Evolutionary conservation across 2,797 vertebrate genomes (phyloP), one percentile per base, ranked within the genome.

Genomic region (Triplophysa bombifrons): DNA sequence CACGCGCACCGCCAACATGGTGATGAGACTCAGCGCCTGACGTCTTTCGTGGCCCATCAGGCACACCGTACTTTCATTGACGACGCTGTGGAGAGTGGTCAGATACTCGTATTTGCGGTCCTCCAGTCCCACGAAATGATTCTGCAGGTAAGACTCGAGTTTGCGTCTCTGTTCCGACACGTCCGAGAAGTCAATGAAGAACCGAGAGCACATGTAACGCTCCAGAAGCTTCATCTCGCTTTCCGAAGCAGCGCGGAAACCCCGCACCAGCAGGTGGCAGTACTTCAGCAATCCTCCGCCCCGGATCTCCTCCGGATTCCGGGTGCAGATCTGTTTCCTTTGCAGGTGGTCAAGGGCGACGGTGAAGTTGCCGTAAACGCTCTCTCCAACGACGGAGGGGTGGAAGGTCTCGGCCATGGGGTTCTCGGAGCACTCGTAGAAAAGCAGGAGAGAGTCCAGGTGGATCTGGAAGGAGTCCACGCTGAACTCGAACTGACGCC

Each of bases 381-480:
- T 99, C 91, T 99, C 97, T 0, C 97, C 97, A 0, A 98, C 94
- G 74, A 99, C 96, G 5, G 96, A 99, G 1, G 97, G 98, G 89
- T 99, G 98, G 90, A 99, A 98, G 0, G 96, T 95, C 90, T 95
- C 95, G 0, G 95, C 95, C 98, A 99, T 99, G 0, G 95, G 94
- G 88, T 99, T 96, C 91, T 99, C 96, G 0, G 98, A 99, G 92
- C 98, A 99, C 88, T 99, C 97, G 8, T 99, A 97, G 89, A 99
- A 99, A 80, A 99, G 95, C 66, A 99, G 95, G 41, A 99, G 96
- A 3, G 98, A 99, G 94, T 99, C 98, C 91, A 99, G 91, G 76
- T 96, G 96, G 90, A 99, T 99, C 91, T 99, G 98, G 90, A 99
- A 99, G 68, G 98, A 99, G 91, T 99, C 98, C 78, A 99, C 97